Conservation (phyloP, 2,113 vertebrate genomes). For the Urocitellus parryii region DNA sequence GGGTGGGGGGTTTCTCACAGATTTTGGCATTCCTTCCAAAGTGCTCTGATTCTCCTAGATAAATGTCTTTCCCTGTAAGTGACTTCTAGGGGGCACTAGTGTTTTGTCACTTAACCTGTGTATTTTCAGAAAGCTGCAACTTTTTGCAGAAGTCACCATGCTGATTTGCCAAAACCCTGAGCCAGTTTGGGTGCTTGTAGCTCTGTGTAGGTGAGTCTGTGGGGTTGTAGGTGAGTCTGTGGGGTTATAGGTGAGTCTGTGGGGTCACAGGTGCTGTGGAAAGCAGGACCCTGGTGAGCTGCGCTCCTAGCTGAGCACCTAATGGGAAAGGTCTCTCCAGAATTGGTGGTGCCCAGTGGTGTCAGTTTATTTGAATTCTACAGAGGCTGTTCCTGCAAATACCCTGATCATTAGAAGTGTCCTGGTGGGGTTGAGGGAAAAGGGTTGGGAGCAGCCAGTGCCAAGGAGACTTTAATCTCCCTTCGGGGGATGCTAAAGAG, state of each 20-base stretch:
- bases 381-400: not conserved
- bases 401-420: not conserved
- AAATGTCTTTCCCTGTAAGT: not conserved
- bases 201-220: not conserved
- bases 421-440: not conserved
- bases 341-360: not conserved
- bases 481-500: not conserved
- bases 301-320: not conserved
- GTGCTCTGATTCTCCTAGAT: not conserved
- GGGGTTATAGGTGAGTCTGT: not conserved
- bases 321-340: not conserved
- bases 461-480: not conserved
- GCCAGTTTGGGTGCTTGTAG: not conserved
- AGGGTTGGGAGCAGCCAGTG: not conserved
- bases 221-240: not conserved
- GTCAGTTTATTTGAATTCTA: not conserved
- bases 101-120: conserved; percentile 5
- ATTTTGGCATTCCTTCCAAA: not conserved
- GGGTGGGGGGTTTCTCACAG: not conserved
- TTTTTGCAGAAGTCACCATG: not conserved
- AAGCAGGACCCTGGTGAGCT: not conserved
- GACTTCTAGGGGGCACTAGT: not conserved
- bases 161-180: not conserved
- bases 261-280: not conserved
- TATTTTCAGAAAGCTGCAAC: not conserved